Evolutionary conservation across 2,113 vertebrate species (phyloP).

Genomic region (Actenoides hombroni): DNA sequence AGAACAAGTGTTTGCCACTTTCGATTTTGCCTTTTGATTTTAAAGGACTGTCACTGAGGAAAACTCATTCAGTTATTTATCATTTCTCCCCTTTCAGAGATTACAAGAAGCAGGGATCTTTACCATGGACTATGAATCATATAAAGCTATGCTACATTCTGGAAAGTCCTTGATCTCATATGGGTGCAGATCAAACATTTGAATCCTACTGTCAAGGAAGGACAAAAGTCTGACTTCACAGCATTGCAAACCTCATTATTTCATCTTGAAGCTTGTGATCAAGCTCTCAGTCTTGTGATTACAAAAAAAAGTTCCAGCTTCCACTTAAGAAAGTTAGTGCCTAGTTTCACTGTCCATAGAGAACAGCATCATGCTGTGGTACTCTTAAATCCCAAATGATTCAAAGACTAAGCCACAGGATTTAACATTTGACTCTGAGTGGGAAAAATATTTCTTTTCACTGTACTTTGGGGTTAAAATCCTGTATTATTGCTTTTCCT

Average conservation of each 20-base stretch:
- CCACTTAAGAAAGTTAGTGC: not conserved
- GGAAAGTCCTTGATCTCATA: conserved; percentile 6
- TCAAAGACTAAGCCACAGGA: not conserved
- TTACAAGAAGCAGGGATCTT: not conserved
- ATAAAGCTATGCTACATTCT: not conserved
- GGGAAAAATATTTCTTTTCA: not conserved
- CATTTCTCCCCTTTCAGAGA: not conserved
- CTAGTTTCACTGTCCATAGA: not conserved
- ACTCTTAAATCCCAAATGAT: not conserved
- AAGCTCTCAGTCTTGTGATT: not conserved
- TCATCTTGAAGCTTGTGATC: not conserved
- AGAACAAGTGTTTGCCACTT: not conserved
- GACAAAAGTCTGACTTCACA: not conserved
- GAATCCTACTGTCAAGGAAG: not conserved
- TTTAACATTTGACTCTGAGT: not conserved
- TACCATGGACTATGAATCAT: not conserved
- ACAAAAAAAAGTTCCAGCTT: not conserved
- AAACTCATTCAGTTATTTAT: not conserved
- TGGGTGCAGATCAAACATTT: not conserved
- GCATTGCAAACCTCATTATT: not conserved
- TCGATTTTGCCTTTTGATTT: not conserved
- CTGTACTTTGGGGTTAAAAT: not conserved
- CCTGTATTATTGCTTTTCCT: not conserved
- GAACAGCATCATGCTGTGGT: not conserved
- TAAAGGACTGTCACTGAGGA: not conserved